Evolutionary conservation across 2,888 invertebrate genomes (phyloP), one percentile per base, ranked within the genome.

Genomic region (Drosophila fungiperda): DNA sequence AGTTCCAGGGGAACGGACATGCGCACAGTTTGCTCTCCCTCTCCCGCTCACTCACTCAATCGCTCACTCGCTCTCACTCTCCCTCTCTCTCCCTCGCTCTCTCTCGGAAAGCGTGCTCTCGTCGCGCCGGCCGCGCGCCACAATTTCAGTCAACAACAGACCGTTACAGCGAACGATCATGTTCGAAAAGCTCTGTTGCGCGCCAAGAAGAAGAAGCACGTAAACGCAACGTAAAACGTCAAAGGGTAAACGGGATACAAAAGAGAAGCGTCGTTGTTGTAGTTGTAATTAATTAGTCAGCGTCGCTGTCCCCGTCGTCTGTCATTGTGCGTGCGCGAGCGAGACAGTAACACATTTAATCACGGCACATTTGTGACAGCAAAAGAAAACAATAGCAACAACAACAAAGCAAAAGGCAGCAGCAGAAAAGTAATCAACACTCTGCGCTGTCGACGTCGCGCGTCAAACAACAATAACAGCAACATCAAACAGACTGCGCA

Each of bases 101-200:
- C 55, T 64, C 54, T 35, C 45, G 12, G 35, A 8, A 17, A 54
- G 57, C 32, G 62, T 60, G 72, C 78, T 80, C 80, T 80, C 77
- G 35, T 58, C 68, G 66, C 73, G 59, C 73, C 78, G 73, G 78
- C 78, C 64, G 82, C 82, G 78, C 79, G 69, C 73, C 73, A 77
- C 65, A 73, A 48, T 64, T 82, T 91, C 88, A 91, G 90, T 91
- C 91, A 84, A 89, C 87, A 82, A 83, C 80, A 84, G 86, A 91
- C 91, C 92, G 91, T 91, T 92, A 91, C 75, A 87, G 88, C 83
- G 92, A 83, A 88, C 90, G 89, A 91, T 86, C 91, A 87, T 88
- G 91, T 87, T 81, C 74, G 78, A 85, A 79, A 79, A 87, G 87
- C 85, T 86, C 71, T 69, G 89, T 76, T 79, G 79, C 79, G 74